These are phyloP conservation scores for Castor canadensis DNA, from an alignment of 2,113 vertebrate genomes.

Conservation along the genomic window DNA sequence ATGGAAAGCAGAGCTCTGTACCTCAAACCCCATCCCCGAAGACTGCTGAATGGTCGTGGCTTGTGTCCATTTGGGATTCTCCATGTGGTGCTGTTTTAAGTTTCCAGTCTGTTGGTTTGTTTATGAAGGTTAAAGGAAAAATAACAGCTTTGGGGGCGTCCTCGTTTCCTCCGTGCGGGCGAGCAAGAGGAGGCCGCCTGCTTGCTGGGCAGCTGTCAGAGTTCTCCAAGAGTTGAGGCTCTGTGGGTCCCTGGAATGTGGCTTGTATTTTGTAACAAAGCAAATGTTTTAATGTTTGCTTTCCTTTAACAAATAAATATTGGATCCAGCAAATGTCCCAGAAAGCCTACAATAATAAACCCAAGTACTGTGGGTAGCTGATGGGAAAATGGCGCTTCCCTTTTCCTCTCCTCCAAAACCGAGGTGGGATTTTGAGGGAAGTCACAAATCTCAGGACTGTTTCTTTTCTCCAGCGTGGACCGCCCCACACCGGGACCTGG, in stretches of 20 bases:
- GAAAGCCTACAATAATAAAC: slow-evolving; percentile 2
- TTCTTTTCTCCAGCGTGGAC: not conserved
- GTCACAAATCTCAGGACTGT: not conserved
- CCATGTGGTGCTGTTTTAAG: not conserved
- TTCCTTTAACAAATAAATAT: slow-evolving; percentile 56
- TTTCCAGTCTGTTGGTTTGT: not conserved
- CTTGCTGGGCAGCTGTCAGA: too few relatives aligned
- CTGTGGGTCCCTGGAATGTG: not conserved
- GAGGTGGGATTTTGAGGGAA: not conserved
- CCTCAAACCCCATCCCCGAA: not conserved
- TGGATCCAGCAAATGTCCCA: not conserved
- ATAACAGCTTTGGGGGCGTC: not conserved
- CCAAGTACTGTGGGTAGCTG: not conserved
- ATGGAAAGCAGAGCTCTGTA: not conserved
- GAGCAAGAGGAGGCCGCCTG: not conserved
- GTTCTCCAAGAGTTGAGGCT: too few relatives aligned
- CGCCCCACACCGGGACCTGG: not conserved
- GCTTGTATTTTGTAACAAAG: slow-evolving; percentile 47
- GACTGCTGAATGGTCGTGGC: not conserved
- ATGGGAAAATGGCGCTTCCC: not conserved
- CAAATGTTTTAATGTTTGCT: slow-evolving; percentile 12
- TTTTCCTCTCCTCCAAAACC: too few relatives aligned
- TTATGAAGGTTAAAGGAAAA: not conserved
- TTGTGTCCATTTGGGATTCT: not conserved
- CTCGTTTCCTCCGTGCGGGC: not conserved